phyloP scores from a whole-genome alignment of 2,888 invertebrate genomes.

The Odontocerum albicorne region DNA sequence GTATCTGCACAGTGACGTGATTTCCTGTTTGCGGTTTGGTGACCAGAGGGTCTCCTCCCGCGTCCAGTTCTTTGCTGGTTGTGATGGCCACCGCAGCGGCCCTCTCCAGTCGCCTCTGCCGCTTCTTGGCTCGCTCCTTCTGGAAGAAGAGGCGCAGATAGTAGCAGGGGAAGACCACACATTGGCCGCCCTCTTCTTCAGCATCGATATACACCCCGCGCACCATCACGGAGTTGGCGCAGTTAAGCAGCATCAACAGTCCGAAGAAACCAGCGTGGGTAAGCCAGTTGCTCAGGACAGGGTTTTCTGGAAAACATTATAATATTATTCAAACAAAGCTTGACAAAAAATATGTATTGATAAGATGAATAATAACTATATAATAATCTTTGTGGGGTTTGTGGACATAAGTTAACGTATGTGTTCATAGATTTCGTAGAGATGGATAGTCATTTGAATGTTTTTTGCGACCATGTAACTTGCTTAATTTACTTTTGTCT shows the following conservation, averaged over 20 bases:
- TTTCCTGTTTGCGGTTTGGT: slow-evolving; percentile 38
- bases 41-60: slow-evolving; percentile 40
- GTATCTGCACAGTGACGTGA: slow-evolving; percentile 15
- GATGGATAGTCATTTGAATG: no score
- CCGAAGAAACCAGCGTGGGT: slow-evolving; percentile 75
- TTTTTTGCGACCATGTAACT: no score
- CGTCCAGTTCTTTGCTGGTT: slow-evolving; percentile 36
- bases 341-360: no score
- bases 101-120: slow-evolving; percentile 48
- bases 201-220: slow-evolving; percentile 88
- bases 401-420: no score
- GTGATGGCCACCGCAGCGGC: slow-evolving; percentile 42
- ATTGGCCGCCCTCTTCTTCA: slow-evolving; percentile 79
- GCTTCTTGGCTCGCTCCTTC: slow-evolving; percentile 65
- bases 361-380: no score
- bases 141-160: slow-evolving; percentile 79
- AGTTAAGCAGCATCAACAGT: slow-evolving; percentile 76
- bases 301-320: slow-evolving; percentile 60
- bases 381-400: no score
- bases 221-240: slow-evolving; percentile 84
- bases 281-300: slow-evolving; percentile 77
- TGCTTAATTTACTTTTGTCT: no score
- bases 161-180: slow-evolving; percentile 82
- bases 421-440: no score
- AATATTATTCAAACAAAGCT: background rate